phyloP scores from a whole-genome alignment of 2,113 vertebrate species.

The Anarhynchus alexandrinus region DNA sequence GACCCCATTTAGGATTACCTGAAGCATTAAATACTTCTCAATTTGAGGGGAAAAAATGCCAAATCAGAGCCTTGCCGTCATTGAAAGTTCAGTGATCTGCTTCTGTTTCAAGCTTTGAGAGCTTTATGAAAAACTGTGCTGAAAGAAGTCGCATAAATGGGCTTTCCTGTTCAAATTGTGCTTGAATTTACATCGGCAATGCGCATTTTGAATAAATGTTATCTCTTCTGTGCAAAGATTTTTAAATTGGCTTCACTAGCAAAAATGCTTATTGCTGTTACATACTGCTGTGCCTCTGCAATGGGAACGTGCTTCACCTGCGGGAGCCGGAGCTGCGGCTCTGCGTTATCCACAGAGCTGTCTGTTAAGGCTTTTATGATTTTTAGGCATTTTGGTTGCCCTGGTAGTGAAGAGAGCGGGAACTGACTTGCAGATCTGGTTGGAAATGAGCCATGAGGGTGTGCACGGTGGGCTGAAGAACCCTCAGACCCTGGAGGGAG shows the following conservation, averaged over 20 bases:
- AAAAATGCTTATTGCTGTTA: neutral
- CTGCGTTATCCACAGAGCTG: neutral
- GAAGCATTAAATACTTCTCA: neutral
- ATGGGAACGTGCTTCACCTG: too few relatives aligned
- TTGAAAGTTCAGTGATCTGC: neutral
- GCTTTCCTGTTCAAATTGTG: neutral
- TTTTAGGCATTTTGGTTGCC: neutral
- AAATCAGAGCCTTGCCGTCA: neutral
- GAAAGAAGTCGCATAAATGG: neutral
- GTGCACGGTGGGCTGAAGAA: fast-evolving
- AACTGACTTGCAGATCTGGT: neutral
- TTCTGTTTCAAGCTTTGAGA: neutral
- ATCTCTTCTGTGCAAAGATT: neutral
- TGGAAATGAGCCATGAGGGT: neutral
- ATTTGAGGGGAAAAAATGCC: neutral
- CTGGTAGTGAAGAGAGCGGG: neutral
- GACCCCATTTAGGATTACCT: neutral
- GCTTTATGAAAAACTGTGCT: neutral
- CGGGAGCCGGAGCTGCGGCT: neutral
- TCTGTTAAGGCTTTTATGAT: neutral
- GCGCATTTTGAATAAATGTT: neutral
- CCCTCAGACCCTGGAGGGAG: neutral
- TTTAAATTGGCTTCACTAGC: neutral
- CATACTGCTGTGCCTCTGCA: neutral
- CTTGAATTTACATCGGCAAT: neutral